phyloP scores from a whole-genome alignment of 1,140 invertebrate species.

The Papilio aristodemus region DNA sequence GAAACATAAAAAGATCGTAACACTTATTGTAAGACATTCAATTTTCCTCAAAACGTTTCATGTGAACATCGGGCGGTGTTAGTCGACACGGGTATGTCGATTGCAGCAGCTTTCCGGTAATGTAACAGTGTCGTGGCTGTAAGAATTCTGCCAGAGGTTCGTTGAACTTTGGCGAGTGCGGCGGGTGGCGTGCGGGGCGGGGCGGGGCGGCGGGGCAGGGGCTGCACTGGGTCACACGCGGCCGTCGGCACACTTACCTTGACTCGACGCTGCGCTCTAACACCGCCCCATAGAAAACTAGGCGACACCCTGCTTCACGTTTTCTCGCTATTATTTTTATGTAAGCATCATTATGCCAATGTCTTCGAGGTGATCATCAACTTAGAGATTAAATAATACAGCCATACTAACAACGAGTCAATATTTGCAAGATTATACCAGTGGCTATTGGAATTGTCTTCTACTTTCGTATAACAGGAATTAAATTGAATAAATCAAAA shows the following conservation, averaged over 20 bases:
- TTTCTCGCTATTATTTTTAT: slow-evolving; percentile 59
- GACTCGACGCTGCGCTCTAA: slow-evolving; percentile 66
- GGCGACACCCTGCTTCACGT: slow-evolving; percentile 53
- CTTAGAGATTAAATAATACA: slow-evolving; percentile 6
- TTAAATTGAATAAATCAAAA: no score
- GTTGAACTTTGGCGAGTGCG: slow-evolving; percentile 76
- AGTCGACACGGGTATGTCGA: slow-evolving; percentile 52
- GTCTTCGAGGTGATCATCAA: slow-evolving; percentile 9
- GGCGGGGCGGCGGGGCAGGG: slow-evolving; percentile 53
- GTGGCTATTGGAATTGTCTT: no score
- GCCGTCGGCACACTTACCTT: slow-evolving; percentile 79
- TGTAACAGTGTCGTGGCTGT: slow-evolving; percentile 74
- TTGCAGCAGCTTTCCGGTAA: slow-evolving; percentile 77
- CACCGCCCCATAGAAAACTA: slow-evolving; percentile 69
- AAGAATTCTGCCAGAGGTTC: slow-evolving; percentile 77
- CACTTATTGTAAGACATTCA: slow-evolving; percentile 8
- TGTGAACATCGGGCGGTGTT: slow-evolving; percentile 30
- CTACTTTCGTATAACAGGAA: no score
- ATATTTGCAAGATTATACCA: not conserved
- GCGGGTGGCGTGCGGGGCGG: not conserved
- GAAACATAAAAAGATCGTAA: not conserved
- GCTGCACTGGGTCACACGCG: slow-evolving; percentile 73
- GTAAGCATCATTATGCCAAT: slow-evolving; percentile 41
- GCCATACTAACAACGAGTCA: not conserved
- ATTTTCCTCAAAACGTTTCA: slow-evolving; percentile 22